phyloP scores from a whole-genome alignment of 2,888 invertebrate species.

The Watsonalla cultraria region DNA sequence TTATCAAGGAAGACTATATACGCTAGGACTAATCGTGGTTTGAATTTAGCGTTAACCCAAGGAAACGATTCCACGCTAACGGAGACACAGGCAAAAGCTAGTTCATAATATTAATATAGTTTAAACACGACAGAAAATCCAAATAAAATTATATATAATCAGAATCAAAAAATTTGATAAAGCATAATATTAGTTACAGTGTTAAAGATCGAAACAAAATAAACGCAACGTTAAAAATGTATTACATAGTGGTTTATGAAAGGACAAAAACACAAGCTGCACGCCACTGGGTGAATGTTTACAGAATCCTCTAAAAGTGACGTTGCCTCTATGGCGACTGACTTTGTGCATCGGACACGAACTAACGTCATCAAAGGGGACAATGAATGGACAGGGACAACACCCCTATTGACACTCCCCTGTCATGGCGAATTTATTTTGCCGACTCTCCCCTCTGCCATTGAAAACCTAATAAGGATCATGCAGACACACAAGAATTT shows the following conservation, averaged over 20 bases:
- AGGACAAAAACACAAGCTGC: slow-evolving; percentile 13
- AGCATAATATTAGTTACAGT: no score
- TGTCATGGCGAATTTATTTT: slow-evolving; percentile 54
- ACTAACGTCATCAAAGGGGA: slow-evolving; percentile 57
- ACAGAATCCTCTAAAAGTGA: slow-evolving; percentile 40
- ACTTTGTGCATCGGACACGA: slow-evolving; percentile 60
- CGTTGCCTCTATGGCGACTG: slow-evolving; percentile 30
- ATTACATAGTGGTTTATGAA: slow-evolving; percentile 6
- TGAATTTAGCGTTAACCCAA: no score
- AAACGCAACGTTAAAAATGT: no score
- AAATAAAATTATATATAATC: no score
- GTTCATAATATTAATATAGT: no score
- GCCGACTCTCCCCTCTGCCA: slow-evolving; percentile 35
- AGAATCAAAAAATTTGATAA: no score
- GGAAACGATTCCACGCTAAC: no score
- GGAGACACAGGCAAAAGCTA: no score
- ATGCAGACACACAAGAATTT: slow-evolving; percentile 44
- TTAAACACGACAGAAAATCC: no score
- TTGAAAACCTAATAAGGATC: slow-evolving; percentile 63
- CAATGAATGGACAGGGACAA: slow-evolving; percentile 33
- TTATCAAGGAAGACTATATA: no score
- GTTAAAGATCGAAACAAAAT: no score
- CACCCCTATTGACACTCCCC: slow-evolving; percentile 42
- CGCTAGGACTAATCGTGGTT: no score
- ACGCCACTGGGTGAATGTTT: slow-evolving; percentile 29